Evolutionary conservation across 2,888 invertebrate genomes (phyloP), one percentile per base, ranked within the genome.

Genomic region (Drosophila flavopinicola): DNA sequence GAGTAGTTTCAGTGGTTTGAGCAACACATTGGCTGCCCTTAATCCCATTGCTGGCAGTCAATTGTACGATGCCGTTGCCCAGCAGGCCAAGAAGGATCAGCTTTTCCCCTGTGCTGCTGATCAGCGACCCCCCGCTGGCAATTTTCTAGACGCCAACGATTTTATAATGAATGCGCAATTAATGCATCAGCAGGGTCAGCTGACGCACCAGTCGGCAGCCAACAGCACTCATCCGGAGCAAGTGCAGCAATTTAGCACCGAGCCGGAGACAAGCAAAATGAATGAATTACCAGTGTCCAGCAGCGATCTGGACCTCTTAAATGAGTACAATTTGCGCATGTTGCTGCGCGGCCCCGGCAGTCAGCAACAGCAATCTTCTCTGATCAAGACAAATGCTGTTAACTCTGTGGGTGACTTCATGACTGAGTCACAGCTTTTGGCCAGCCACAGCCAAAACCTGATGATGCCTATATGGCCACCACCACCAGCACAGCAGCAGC

Each of bases 261-360:
- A 51, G 5, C 24, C 38, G 1, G 73, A 57, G 1, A 1, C 41
- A 9, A 47, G n/a, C 33, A 74, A 77, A 25, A 2, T 56, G 0
- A 64, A 48, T 33, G 73, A 65, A 6, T 6, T 67, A 3, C 61
- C 53, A 0, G 51, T 20, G 4, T 20, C 20, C 20, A 2, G 45
- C 17, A 66, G 72, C 20, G 77, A 75, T 15, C 69, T 79, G 17
- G 88, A 89, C 24, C 44, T 90, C 9, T 35, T 90, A 7, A 89
- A 85, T 41, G 90, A 89, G 59, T 83, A 87, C 24, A 89, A 88
- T 64, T 77, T 90, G 27, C 73, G 87, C 24, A 87, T 89, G 86
- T 59, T 90, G 53, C 49, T 90, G 41, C 70, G 80, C 4, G 82
- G 88, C 3, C 68, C 65, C 1, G 17, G 10, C 17, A 37, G 25